A percentile compares a stretch with the other conserved stretches of the same genome.
Conservation (phyloP, 2,113 vertebrate genomes). For the Leptodactylus fuscus region DNA sequence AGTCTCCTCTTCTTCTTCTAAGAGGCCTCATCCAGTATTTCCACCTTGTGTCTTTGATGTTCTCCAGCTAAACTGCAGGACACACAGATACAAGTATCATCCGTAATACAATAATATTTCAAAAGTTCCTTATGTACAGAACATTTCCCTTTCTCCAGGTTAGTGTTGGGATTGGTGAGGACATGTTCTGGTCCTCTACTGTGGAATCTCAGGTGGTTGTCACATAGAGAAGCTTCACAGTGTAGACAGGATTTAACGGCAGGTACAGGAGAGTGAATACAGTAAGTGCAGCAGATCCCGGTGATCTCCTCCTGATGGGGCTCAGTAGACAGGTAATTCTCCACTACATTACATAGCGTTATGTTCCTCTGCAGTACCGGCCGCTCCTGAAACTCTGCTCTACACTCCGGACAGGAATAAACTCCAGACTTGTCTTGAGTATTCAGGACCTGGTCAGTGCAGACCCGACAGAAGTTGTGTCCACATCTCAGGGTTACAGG, state of each 20-base stretch:
- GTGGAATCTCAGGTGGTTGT: background rate
- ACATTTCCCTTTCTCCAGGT: background rate
- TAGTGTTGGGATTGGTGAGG: background rate
- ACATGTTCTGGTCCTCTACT: background rate
- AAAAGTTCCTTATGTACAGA: background rate
- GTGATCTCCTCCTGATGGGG: background rate
- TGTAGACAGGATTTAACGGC: background rate
- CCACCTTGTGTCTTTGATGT: background rate
- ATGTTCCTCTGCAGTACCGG: background rate
- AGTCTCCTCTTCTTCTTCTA: background rate
- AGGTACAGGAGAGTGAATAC: background rate
- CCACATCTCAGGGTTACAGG: conserved; percentile 9
- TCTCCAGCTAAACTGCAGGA: background rate
- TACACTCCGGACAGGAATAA: conserved; percentile 5
- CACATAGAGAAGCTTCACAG: background rate
- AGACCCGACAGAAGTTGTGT: conserved; percentile 1
- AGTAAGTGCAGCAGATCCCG: background rate
- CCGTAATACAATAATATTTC: background rate
- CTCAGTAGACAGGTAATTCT: background rate
- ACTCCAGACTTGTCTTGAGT: background rate
- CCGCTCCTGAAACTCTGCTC: background rate
- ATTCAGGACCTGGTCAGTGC: background rate
- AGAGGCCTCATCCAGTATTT: background rate
- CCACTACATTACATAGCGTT: background rate
- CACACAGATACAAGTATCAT: background rate